Base-by-base conservation (phyloP, 64 coral and sea anemone genomes). In the Actinia equina region DNA sequence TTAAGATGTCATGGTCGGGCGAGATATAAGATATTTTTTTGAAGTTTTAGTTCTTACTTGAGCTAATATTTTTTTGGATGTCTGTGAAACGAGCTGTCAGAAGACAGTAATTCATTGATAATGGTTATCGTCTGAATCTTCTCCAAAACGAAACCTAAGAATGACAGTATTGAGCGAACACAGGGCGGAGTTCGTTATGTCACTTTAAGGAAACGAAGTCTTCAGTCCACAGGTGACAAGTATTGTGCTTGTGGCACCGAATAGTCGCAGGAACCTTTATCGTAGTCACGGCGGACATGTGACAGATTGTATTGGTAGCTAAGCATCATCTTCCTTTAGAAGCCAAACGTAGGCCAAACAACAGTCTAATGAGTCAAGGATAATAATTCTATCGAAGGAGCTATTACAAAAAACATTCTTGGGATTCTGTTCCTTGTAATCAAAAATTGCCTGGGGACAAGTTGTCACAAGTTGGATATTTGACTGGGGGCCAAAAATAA, bases 211-310 rank as follows among this genome's bases (percentile, higher is more conserved):
- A 85, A 95, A 92, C 87, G 82, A 49, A 83, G 5, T 80, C 30
- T 61, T 57, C 30, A 37, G 30, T 37, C 71, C 79, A 86, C 94
- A 95, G 82, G 90, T 92, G 94, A 92, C 87, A 87, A 15, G 13
- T 79, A 77, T 85, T 82, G 94, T 95, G 25, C 52, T 62, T 7
- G 6, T 89, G 94, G 94, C 94, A 89, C 94, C 94, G 46, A n/a
- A 1, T 20, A 58, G 94, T 95, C 94, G 88, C 45, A 52, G 49
- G 43, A 61, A 17, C 44, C 19, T 20, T 58, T 82, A 54, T 49
- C 55, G 78, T 86, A 92, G 88, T 77, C 88, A 64, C 22, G 62
- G 5, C 59, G 53, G 80, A 86, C 87, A 95, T 92, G 81, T 74
- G 86, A 95, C 80, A 30, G 54, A 67, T 15, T 52, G 49, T 78